Conservation (phyloP, 2,797 vertebrate genomes). For the Phrynocephalus forsythii region DNA sequence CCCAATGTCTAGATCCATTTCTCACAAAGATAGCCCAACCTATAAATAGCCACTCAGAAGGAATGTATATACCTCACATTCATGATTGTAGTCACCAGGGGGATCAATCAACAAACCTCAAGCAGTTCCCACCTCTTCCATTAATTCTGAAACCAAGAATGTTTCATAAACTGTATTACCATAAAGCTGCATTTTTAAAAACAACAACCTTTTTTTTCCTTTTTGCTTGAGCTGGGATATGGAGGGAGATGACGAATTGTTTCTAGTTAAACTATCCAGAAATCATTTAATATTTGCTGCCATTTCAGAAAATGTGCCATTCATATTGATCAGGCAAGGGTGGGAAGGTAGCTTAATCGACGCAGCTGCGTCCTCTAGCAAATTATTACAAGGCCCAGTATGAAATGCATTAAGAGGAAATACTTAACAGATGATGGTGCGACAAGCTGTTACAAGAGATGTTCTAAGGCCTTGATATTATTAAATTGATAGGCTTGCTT, state of each 20-base stretch:
- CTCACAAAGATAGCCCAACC: neutral
- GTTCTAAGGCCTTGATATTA: conserved; percentile 82
- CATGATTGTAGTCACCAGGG: neutral
- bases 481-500: conserved; percentile 82
- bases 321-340: conserved; percentile 71
- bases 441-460: conserved; percentile 80
- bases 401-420: conserved; percentile 82
- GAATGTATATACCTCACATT: neutral
- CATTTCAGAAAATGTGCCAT: conserved; percentile 79
- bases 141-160: neutral
- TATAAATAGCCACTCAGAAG: neutral
- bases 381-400: conserved; percentile 79
- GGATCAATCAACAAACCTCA: neutral
- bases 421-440: conserved; percentile 82
- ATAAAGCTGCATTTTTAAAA: conserved; percentile 11
- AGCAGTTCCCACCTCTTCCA: neutral
- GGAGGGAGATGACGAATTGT: conserved; percentile 46
- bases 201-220: no score
- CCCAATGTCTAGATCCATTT: no score
- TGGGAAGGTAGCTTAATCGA: conserved; percentile 73
- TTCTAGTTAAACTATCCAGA: conserved; percentile 67
- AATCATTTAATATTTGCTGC: conserved; percentile 78
- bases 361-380: conserved; percentile 80
- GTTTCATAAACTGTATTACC: neutral
- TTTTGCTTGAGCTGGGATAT: conserved; percentile 11